Conservation (phyloP, 2,113 vertebrate genomes). For the Pelecanus crispus region DNA sequence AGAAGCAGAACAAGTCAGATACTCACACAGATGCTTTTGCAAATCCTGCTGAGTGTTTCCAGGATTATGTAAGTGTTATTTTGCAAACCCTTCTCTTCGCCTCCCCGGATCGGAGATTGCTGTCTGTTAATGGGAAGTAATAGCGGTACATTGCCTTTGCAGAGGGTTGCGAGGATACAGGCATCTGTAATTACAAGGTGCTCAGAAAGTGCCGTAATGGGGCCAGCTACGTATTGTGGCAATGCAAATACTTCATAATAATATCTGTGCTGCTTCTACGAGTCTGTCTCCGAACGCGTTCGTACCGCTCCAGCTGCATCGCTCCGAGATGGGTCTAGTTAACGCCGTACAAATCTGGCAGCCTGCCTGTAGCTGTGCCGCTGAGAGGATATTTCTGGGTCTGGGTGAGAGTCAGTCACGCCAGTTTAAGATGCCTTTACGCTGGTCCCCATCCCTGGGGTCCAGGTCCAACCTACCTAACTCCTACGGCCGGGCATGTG, state of each 20-base stretch:
- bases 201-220: neutral
- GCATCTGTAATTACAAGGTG: neutral
- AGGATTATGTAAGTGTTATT: neutral
- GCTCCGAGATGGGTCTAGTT: neutral
- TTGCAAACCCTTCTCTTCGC: neutral
- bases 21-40: neutral
- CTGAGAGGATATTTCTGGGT: accelerated
- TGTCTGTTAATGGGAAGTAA: neutral
- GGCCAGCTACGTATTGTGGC: neutral
- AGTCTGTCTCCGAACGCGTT: accelerated
- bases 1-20: neutral
- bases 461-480: accelerated
- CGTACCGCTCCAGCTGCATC: neutral
- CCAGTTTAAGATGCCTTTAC: neutral
- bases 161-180: neutral
- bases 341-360: accelerated
- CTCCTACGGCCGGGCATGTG: accelerated
- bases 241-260: neutral
- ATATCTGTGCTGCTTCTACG: neutral
- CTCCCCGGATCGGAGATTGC: neutral
- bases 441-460: neutral
- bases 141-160: neutral
- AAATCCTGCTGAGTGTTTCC: neutral
- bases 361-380: neutral
- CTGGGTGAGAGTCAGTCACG: neutral